Evolutionary conservation across 2,113 vertebrate species (phyloP).

Genomic region (Pipa parva): DNA sequence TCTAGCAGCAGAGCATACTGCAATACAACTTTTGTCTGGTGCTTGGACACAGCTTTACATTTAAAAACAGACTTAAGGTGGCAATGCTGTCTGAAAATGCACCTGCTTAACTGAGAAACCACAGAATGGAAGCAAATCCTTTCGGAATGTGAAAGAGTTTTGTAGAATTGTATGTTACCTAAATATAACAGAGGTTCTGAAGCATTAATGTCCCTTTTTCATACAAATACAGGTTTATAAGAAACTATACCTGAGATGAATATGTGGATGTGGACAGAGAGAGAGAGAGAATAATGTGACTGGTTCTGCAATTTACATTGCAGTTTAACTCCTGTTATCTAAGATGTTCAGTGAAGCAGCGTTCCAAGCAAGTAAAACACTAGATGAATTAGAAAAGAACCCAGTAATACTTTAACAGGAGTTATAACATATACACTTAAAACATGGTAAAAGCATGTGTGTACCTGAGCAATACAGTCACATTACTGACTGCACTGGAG

Average conservation of each 20-base stretch:
- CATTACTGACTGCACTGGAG: conserved; percentile 23
- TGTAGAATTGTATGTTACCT: not conserved
- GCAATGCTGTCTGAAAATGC: not conserved
- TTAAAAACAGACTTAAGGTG: not conserved
- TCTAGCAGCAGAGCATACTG: not conserved
- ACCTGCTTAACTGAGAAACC: not conserved
- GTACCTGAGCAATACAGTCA: conserved; percentile 37
- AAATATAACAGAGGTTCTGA: not conserved
- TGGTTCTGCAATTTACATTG: not conserved
- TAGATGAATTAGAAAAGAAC: conserved; percentile 1
- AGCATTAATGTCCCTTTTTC: not conserved
- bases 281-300: not conserved
- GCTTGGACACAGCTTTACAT: not conserved
- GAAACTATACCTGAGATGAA: conserved; percentile 24
- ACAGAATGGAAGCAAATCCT: not conserved
- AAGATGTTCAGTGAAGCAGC: conserved; percentile 5
- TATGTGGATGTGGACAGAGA: not conserved
- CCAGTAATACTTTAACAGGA: conserved; percentile 20
- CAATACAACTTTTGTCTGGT: not conserved
- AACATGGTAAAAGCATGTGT: conserved; percentile 8
- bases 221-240: not conserved
- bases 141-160: not conserved
- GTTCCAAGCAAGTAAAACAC: conserved; percentile 5
- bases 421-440: conserved; percentile 1
- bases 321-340: not conserved